phyloP scores from a whole-genome alignment of 2,797 vertebrate species.

The Choloepus didactylus region DNA sequence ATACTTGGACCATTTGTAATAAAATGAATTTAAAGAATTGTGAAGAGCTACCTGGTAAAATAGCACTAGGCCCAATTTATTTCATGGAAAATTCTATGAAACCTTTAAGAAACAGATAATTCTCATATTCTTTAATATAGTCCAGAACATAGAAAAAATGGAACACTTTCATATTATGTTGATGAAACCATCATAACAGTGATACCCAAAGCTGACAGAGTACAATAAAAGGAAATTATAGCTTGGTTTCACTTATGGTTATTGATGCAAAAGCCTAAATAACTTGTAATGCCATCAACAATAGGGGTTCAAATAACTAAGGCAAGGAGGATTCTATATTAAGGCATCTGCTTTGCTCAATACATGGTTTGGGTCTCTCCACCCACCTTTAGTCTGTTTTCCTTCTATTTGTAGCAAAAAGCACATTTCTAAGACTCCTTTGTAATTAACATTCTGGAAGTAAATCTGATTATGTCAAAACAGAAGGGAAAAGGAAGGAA shows the following conservation, averaged over 20 bases:
- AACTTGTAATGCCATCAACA: background rate
- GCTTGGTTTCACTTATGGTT: background rate
- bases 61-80: background rate
- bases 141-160: background rate
- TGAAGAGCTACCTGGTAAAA: background rate
- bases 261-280: background rate
- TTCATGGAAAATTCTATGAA: background rate
- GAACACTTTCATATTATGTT: background rate
- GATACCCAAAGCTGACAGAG: background rate
- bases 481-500: background rate
- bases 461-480: background rate
- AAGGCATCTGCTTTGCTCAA: background rate
- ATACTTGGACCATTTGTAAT: background rate
- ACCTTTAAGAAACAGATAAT: background rate
- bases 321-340: background rate
- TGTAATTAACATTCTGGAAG: background rate
- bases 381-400: background rate
- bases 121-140: background rate
- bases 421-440: background rate
- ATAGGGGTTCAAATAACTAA: background rate
- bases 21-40: background rate
- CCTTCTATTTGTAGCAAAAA: background rate
- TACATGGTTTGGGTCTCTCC: background rate
- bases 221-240: background rate
- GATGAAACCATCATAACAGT: background rate